phyloP scores from a whole-genome alignment of 2,113 vertebrate genomes.

The Notothenia coriiceps region DNA sequence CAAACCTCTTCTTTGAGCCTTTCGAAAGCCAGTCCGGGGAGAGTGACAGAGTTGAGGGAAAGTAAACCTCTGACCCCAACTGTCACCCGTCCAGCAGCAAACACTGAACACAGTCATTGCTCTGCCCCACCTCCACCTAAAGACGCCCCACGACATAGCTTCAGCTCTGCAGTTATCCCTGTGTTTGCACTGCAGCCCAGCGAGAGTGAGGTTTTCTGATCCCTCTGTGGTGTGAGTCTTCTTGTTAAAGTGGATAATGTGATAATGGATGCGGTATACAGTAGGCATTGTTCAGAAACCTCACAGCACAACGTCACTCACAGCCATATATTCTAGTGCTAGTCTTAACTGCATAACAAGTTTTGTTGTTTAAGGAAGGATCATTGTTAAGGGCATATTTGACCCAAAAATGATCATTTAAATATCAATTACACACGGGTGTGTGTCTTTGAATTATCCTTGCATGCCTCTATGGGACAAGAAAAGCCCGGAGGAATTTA shows the following conservation, averaged over 20 bases:
- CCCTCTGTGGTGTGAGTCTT: constrained; percentile 13
- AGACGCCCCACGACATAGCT: constrained; percentile 32
- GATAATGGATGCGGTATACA: constrained; percentile 20
- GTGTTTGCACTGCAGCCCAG: constrained; percentile 8
- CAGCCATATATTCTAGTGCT: background rate
- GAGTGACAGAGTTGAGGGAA: constrained; percentile 50
- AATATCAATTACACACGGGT: no score
- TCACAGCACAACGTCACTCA: background rate
- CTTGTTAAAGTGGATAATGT: constrained; percentile 32
- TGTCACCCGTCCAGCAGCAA: constrained; percentile 66
- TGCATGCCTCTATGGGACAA: background rate
- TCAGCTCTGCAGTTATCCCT: constrained; percentile 33
- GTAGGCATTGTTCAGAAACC: background rate
- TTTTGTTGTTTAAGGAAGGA: background rate
- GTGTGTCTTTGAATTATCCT: background rate
- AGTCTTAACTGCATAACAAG: background rate
- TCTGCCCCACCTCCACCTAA: constrained; percentile 21
- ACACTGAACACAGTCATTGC: constrained; percentile 71
- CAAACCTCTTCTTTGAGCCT: constrained; percentile 66
- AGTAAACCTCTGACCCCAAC: constrained; percentile 71
- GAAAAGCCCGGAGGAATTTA: background rate
- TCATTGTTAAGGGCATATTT: background rate
- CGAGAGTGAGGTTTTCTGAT: constrained; percentile 23
- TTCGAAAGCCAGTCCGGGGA: constrained; percentile 42
- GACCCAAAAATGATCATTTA: no score